These are phyloP conservation scores for Ormyrus labotus DNA, from an alignment of 2,888 invertebrate genomes.

Conservation along the genomic window DNA sequence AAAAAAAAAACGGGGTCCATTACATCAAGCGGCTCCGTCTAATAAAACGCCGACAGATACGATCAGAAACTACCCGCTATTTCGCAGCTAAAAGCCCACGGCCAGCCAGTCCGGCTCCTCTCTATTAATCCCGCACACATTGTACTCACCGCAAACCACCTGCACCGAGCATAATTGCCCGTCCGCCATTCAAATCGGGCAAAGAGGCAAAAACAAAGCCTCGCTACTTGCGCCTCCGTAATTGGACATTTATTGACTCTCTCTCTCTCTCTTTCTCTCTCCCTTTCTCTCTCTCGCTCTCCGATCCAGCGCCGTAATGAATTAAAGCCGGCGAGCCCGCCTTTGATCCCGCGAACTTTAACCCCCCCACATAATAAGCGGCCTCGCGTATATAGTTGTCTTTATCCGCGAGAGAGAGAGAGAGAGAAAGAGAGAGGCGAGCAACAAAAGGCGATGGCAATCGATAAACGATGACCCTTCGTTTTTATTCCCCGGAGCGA, in stretches of 20 bases:
- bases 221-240: constrained; percentile 7
- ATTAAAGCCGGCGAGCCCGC: constrained; percentile 40
- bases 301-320: constrained; percentile 36
- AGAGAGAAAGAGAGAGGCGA: constrained; percentile 6
- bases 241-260: constrained; percentile 56
- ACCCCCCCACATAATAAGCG: constrained; percentile 21
- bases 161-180: too few relatives aligned
- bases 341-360: constrained; percentile 53
- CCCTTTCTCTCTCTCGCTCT: too few relatives aligned
- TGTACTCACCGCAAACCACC: too few relatives aligned
- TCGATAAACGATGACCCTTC: constrained; percentile 59
- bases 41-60: too few relatives aligned
- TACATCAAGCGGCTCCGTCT: too few relatives aligned
- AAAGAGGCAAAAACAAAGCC: neutral
- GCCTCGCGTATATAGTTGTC: constrained; percentile 31
- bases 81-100: too few relatives aligned
- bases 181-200: too few relatives aligned
- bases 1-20: too few relatives aligned
- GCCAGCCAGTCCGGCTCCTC: too few relatives aligned
- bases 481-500: constrained; percentile 54
- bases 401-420: constrained; percentile 18
- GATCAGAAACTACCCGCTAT: too few relatives aligned
- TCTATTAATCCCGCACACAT: too few relatives aligned
- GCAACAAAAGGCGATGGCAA: constrained; percentile 55
- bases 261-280: neutral